Conservation (phyloP, 2,888 invertebrate genomes). For the Caenorhabditis afra region DNA sequence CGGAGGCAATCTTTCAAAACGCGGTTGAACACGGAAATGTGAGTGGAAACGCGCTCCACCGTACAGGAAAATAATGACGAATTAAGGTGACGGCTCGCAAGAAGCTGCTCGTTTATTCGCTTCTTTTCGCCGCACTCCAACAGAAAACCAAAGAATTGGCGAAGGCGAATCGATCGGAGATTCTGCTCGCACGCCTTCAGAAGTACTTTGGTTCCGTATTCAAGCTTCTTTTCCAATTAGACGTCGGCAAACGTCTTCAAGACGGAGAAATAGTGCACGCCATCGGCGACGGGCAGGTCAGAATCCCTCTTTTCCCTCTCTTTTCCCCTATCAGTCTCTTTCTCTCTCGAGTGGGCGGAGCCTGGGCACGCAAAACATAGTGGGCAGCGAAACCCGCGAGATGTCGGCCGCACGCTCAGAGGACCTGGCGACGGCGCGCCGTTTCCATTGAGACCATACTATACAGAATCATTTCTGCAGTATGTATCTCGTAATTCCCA, state of each 20-base stretch:
- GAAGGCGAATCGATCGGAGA: conserved; percentile 7
- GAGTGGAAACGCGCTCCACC: neutral
- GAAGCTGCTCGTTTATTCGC: conserved; percentile 34
- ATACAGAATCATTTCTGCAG: conserved; percentile 72
- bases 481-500: conserved; percentile 69
- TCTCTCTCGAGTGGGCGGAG: conserved; percentile 12
- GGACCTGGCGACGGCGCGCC: neutral
- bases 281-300: conserved; percentile 37
- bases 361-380: neutral
- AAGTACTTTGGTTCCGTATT: conserved; percentile 42
- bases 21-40: conserved; percentile 30
- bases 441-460: conserved; percentile 62
- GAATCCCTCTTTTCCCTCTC: neutral
- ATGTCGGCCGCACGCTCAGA: conserved; percentile 29
- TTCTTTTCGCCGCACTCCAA: conserved; percentile 42
- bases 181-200: conserved; percentile 16
- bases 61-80: neutral
- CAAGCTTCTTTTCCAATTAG: conserved; percentile 45
- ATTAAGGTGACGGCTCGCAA: conserved; percentile 19
- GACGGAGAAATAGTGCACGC: conserved; percentile 47
- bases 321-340: no score
- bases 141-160: conserved; percentile 26
- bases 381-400: conserved; percentile 21
- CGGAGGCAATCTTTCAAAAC: conserved; percentile 49
- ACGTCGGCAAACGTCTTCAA: conserved; percentile 22